Evolutionary conservation across 2,797 vertebrate genomes (phyloP).

Genomic region (Gadopsis bispinosus): DNA sequence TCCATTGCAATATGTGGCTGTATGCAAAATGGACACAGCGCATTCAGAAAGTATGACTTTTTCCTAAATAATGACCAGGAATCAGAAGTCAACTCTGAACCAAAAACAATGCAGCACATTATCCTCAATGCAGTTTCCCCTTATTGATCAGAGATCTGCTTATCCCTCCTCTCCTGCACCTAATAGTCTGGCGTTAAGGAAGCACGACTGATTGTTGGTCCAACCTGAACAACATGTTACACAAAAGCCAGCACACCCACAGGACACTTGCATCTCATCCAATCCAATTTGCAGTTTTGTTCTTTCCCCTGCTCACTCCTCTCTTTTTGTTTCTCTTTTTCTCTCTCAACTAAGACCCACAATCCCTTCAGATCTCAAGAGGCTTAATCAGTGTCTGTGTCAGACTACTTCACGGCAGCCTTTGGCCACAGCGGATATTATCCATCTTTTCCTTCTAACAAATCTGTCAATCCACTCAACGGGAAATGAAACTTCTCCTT

Average conservation of each 20-base stretch:
- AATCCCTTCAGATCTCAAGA: constrained; percentile 85
- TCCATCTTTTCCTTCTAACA: constrained; percentile 83
- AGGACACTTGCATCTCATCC: constrained; percentile 77
- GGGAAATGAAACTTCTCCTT: constrained; percentile 82
- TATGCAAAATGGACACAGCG: constrained; percentile 25
- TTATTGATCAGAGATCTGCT: constrained; percentile 66
- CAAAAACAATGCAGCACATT: constrained; percentile 56
- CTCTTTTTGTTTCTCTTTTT: constrained; percentile 66
- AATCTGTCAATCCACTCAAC: constrained; percentile 84
- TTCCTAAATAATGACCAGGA: constrained; percentile 54
- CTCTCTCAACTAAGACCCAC: constrained; percentile 79
- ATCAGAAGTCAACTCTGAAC: constrained; percentile 30
- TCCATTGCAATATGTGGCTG: constrained; percentile 58
- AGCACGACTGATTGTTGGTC: constrained; percentile 73
- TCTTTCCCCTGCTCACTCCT: constrained; percentile 63
- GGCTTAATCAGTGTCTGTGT: constrained; percentile 87
- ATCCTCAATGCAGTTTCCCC: constrained; percentile 33
- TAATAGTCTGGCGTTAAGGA: constrained; percentile 69
- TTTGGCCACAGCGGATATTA: constrained; percentile 84
- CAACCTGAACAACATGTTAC: constrained; percentile 66
- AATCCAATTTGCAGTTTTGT: constrained; percentile 80
- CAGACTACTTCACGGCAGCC: constrained; percentile 82
- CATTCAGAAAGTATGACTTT: constrained; percentile 37
- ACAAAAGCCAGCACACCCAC: constrained; percentile 69
- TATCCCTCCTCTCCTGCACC: constrained; percentile 52